Percentiles rank a stretch among this genome's conserved stretches.
These are phyloP conservation scores for Morpho helenor DNA, from an alignment of 2,888 invertebrate genomes.

Conservation along the genomic window DNA sequence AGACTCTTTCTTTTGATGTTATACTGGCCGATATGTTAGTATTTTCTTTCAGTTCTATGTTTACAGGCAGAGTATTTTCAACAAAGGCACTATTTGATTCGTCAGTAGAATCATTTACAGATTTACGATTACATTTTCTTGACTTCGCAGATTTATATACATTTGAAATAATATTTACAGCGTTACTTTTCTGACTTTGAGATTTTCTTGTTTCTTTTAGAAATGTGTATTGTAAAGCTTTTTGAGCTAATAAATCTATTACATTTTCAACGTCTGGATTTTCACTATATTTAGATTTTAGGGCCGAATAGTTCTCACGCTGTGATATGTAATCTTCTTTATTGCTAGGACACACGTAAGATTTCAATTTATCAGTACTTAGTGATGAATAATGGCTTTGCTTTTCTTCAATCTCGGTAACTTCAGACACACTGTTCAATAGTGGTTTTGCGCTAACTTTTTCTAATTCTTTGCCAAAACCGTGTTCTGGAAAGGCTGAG, in stretches of 20 bases:
- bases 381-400: conserved; percentile 17
- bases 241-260: conserved; percentile 47
- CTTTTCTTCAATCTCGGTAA: conserved; percentile 47
- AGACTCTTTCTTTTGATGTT: too few relatives aligned
- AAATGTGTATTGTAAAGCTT: conserved; percentile 39
- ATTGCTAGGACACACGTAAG: too few relatives aligned
- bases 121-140: conserved; percentile 2
- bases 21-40: too few relatives aligned
- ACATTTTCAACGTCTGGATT: conserved; percentile 42
- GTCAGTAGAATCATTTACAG: conserved; percentile 39
- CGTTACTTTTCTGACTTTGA: neutral
- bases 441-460: conserved; percentile 45
- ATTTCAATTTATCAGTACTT: conserved; percentile 24
- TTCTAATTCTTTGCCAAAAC: conserved; percentile 42
- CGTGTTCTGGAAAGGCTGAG: conserved; percentile 41
- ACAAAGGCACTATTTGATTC: conserved; percentile 52
- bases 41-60: too few relatives aligned
- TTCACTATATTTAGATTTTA: conserved; percentile 23
- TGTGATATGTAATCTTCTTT: too few relatives aligned
- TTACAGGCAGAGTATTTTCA: conserved; percentile 31
- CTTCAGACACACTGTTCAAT: conserved; percentile 51
- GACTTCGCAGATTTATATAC: too few relatives aligned
- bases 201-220: neutral
- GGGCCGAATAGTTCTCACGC: too few relatives aligned
- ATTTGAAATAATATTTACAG: neutral